A percentile compares a stretch with the other conserved stretches of the same genome.
phyloP scores from a whole-genome alignment of 2,888 invertebrate species.

The Embidobia sp. region DNA sequence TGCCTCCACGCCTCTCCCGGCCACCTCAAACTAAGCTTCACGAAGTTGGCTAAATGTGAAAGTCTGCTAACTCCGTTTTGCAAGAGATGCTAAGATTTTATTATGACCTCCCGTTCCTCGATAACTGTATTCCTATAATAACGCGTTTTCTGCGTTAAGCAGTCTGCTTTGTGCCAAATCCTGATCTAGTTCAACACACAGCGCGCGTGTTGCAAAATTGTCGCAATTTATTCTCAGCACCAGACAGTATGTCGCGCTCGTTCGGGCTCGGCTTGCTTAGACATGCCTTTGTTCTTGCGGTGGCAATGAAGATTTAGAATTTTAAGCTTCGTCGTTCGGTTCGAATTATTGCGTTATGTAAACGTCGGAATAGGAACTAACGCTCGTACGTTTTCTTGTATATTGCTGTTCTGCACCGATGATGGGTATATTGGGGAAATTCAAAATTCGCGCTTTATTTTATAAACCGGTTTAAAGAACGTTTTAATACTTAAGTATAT shows the following conservation, averaged over 20 bases:
- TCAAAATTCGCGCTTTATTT: too few relatives aligned
- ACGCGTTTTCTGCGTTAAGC: constrained; percentile 57
- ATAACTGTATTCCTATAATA: constrained; percentile 60
- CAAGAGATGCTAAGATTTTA: constrained; percentile 61
- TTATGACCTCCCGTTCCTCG: constrained; percentile 60
- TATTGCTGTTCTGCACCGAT: too few relatives aligned
- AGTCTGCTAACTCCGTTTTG: constrained; percentile 51
- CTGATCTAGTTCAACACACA: constrained; percentile 57
- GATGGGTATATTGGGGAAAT: too few relatives aligned
- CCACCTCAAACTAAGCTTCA: constrained; percentile 54
- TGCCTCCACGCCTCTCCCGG: constrained; percentile 34
- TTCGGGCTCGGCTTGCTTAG: constrained; percentile 29
- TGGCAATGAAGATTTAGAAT: constrained; percentile 1
- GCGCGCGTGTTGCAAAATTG: constrained; percentile 55
- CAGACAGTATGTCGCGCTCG: constrained; percentile 60
- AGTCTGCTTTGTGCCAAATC: constrained; percentile 55
- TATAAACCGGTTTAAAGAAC: too few relatives aligned
- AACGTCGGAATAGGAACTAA: too few relatives aligned
- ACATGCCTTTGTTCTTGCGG: constrained; percentile 22
- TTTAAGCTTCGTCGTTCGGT: too few relatives aligned
- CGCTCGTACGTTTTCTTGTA: too few relatives aligned
- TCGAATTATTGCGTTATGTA: too few relatives aligned
- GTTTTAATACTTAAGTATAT: too few relatives aligned
- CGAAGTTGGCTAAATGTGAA: constrained; percentile 64
- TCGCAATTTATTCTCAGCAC: constrained; percentile 59